Conservation (phyloP, 2,113 vertebrate species). For the Rhea americana region DNA sequence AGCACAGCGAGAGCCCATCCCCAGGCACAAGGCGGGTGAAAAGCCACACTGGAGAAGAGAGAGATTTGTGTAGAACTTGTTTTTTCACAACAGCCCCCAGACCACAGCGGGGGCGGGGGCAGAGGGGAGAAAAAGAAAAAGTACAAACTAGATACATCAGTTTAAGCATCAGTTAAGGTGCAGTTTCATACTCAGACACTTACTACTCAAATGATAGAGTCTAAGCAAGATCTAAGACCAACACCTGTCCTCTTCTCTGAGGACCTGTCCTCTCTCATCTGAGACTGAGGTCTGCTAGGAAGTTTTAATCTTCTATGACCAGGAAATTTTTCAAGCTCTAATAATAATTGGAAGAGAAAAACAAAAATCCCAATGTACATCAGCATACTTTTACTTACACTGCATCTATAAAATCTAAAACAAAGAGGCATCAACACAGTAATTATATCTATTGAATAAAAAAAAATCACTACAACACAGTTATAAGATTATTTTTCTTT, state of each 20-base stretch:
- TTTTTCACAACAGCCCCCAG: background rate
- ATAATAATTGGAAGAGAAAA: background rate
- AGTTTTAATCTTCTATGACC: background rate
- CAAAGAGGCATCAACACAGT: background rate
- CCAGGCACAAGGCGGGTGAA: accelerated
- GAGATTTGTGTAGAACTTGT: background rate
- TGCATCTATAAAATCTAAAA: background rate
- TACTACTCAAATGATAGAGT: background rate
- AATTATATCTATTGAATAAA: background rate
- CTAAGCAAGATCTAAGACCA: background rate
- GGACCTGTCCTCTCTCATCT: background rate
- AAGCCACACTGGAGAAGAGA: background rate
- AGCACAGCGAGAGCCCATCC: background rate
- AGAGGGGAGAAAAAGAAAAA: background rate
- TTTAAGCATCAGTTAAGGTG: background rate
- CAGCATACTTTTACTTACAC: background rate
- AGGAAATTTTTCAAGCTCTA: background rate
- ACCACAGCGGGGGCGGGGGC: background rate
- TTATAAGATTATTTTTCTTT: background rate
- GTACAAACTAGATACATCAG: background rate
- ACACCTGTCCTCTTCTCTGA: background rate
- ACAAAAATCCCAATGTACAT: background rate
- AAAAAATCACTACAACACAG: background rate
- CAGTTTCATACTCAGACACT: background rate
- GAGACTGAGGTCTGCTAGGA: background rate